A percentile compares a stretch with the other conserved stretches of the same genome.
Conservation (phyloP, 2,888 invertebrate genomes). For the Boloria selene region DNA sequence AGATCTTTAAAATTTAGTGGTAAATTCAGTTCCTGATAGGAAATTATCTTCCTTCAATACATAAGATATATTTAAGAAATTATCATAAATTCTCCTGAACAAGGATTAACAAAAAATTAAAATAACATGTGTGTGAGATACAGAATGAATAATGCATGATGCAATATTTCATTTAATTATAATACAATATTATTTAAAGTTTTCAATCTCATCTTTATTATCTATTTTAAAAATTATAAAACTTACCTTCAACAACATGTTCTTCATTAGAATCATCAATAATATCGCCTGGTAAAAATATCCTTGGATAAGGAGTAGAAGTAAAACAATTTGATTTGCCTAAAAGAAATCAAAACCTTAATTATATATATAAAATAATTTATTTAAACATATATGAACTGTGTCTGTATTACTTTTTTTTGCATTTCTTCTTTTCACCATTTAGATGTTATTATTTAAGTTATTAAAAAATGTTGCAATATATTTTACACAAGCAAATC, state of each 20-base stretch:
- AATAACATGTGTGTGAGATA: too few relatives aligned
- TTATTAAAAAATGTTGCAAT: slow-evolving; percentile 2
- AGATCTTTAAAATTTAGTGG: too few relatives aligned
- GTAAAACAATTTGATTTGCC: slow-evolving; percentile 60
- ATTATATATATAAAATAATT: slow-evolving; percentile 14
- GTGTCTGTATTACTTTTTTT: slow-evolving; percentile 36
- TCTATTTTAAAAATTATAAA: background rate
- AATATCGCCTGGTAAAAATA: slow-evolving; percentile 57
- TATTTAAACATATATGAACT: background rate
- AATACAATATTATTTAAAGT: background rate
- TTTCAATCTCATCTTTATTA: background rate
- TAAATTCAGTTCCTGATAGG: too few relatives aligned
- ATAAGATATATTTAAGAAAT: too few relatives aligned
- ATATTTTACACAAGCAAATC: slow-evolving; percentile 19
- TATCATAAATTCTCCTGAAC: too few relatives aligned
- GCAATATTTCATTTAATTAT: too few relatives aligned
- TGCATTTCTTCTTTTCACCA: slow-evolving; percentile 41
- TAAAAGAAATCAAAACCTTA: slow-evolving; percentile 46
- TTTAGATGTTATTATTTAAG: slow-evolving; percentile 20
- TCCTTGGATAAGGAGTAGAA: slow-evolving; percentile 61
- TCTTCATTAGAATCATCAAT: slow-evolving; percentile 62
- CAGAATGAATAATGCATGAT: too few relatives aligned
- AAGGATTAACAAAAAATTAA: too few relatives aligned
- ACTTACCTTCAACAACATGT: slow-evolving; percentile 66
- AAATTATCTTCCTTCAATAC: too few relatives aligned